Base-by-base conservation (phyloP, 2,888 invertebrate genomes). In the Xanthia icteritia region DNA sequence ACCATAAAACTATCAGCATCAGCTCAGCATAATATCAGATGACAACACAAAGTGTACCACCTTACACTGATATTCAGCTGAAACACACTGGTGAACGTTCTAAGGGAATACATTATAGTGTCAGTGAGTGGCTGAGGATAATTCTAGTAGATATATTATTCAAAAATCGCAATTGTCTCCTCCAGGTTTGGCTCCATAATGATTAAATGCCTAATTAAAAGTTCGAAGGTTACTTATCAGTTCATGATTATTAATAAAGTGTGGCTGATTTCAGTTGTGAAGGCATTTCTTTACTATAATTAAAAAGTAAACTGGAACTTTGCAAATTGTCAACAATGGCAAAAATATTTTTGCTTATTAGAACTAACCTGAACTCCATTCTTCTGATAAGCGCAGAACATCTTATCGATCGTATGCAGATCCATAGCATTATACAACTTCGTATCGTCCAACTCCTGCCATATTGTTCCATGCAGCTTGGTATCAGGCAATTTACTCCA, bases 401-500 rank as follows among this genome's bases (percentile, higher is more conserved):
- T 97, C 93, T 98, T 98, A 92, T 99, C 99, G 82, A 99, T 99
- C 60, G 98, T 98, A 87, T 98, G 98, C 81, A 99, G 97, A 92
- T 99, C 99, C 97, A 99, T 98, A 3, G 98, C 97, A 85, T 98
- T 98, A 94, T 99, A 99, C 85, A 99, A 96, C 93, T 99, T 99
- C 0, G 98, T 98, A 90, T 99, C 99, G 89, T 99, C 99, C 72
- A 99, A 93, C 91, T 99, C 99, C 86, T 98, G 98, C 99, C 99
- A 99, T 82, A 99, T 98, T 0, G 99, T 99, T 17, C 99, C 99
- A 86, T 98, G 98, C 3, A 99, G 97, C 92, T 99, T 99, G 61
- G 98, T 97, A 88, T 99, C 99, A 0, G 99, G 99, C 80, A 99
- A 97, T 93, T 99, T 99, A 72, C 99, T 98, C 99, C 99, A 99